phyloP scores from a whole-genome alignment of 2,113 vertebrate genomes.

The Nicator chloris region DNA sequence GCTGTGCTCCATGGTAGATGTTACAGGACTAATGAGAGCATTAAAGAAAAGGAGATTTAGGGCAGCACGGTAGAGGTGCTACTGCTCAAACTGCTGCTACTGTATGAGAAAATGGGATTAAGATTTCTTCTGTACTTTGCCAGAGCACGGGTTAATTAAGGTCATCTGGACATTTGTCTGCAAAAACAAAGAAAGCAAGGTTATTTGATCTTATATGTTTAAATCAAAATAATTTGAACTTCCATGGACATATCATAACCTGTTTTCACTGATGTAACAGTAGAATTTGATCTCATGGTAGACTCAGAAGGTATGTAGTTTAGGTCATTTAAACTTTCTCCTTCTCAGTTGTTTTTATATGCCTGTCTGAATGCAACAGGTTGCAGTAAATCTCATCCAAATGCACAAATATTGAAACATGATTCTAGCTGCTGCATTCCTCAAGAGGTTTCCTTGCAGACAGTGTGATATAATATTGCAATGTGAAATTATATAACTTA shows the following conservation, averaged over 20 bases:
- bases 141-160: slow-evolving; percentile 27
- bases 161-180: background rate
- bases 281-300: background rate
- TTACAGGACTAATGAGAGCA: slow-evolving; percentile 45
- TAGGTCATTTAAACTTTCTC: background rate
- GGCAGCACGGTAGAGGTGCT: background rate
- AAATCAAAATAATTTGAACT: background rate
- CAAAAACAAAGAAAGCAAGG: background rate
- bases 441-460: background rate
- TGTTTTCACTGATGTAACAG: background rate
- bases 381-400: background rate
- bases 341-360: background rate
- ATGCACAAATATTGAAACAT: background rate
- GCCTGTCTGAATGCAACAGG: background rate
- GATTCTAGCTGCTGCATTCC: background rate
- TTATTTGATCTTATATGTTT: background rate
- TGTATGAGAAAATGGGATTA: slow-evolving; percentile 57
- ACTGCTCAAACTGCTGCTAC: slow-evolving; percentile 4
- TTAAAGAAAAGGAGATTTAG: slow-evolving; percentile 56
- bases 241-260: background rate
- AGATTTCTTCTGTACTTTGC: slow-evolving; percentile 38
- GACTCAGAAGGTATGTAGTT: background rate
- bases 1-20: background rate
- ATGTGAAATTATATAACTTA: background rate
- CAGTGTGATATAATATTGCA: background rate